phyloP scores from a whole-genome alignment of 2,888 invertebrate species.

The Mimumesa dahlbomi region DNA sequence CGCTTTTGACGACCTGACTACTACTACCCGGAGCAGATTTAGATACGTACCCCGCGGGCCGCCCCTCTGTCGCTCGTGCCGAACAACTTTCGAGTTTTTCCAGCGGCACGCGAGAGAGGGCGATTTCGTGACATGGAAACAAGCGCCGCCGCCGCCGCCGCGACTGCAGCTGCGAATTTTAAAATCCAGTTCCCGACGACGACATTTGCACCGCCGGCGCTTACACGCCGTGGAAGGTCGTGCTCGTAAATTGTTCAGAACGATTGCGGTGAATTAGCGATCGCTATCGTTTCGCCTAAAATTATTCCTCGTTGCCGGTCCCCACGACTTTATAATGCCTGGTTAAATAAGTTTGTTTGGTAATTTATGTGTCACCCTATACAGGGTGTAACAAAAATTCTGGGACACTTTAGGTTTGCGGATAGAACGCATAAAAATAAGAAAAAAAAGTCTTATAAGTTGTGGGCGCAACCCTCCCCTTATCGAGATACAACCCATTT shows the following conservation, averaged over 20 bases:
- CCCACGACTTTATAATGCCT: no score
- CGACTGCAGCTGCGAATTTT: conserved; percentile 37
- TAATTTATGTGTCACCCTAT: no score
- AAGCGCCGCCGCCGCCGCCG: neutral
- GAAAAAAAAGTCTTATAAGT: no score
- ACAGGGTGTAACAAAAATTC: no score
- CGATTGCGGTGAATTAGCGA: conserved; percentile 59
- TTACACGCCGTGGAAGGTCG: conserved; percentile 36
- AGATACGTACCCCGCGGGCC: conserved; percentile 18
- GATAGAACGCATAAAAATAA: no score
- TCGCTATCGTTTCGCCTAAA: conserved; percentile 54
- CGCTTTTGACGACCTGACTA: conserved; percentile 46
- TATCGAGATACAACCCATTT: no score
- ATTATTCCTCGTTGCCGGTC: conserved; percentile 46
- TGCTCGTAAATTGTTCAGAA: conserved; percentile 58
- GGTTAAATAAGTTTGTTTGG: no score
- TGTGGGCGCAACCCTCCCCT: no score
- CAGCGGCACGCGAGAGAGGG: conserved; percentile 32
- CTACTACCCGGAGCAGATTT: conserved; percentile 55
- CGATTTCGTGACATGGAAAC: conserved; percentile 38
- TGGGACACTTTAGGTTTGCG: no score
- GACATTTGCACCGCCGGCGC: conserved; percentile 24
- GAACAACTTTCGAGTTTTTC: conserved; percentile 44
- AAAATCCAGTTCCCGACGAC: no score
- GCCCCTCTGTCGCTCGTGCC: conserved; percentile 6